Conservation (phyloP, 2,888 invertebrate genomes). For the Sinotaia quadrata region DNA sequence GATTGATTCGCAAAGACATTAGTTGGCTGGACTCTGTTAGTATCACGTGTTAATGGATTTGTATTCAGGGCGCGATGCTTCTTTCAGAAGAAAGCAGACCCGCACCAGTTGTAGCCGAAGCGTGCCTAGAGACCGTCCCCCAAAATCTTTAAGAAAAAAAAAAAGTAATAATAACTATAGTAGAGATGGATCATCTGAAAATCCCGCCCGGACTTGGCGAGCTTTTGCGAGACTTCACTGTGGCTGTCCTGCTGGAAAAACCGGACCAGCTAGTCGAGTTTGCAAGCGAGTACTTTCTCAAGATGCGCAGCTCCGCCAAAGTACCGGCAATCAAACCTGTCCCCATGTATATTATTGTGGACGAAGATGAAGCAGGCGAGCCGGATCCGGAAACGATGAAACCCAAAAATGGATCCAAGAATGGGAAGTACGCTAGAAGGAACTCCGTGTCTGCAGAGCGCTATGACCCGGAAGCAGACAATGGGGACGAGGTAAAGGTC, state of each 20-base stretch:
- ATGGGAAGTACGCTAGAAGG: constrained; percentile 61
- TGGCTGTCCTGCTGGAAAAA: constrained; percentile 67
- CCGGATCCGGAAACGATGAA: constrained; percentile 64
- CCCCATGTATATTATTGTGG: constrained; percentile 72
- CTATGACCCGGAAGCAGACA: constrained; percentile 70
- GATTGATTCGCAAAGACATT: too few relatives aligned
- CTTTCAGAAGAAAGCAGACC: too few relatives aligned
- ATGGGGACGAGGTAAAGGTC: constrained; percentile 62
- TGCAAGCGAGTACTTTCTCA: constrained; percentile 69
- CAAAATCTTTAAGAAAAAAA: too few relatives aligned
- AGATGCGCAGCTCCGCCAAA: constrained; percentile 44
- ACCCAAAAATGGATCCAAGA: constrained; percentile 45
- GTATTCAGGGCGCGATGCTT: too few relatives aligned
- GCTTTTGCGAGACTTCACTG: constrained; percentile 69
- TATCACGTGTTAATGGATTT: too few relatives aligned
- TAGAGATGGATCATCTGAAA: constrained; percentile 65
- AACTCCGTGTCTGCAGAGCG: constrained; percentile 69
- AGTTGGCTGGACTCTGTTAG: too few relatives aligned
- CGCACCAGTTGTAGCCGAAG: too few relatives aligned
- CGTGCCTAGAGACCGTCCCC: too few relatives aligned
- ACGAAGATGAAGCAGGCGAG: constrained; percentile 67
- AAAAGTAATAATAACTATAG: too few relatives aligned
- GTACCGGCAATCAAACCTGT: constrained; percentile 59
- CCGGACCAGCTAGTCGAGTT: constrained; percentile 68
- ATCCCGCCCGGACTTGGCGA: constrained; percentile 70